A percentile compares a stretch with the other conserved stretches of the same genome.
phyloP scores from a whole-genome alignment of 2,888 invertebrate species.

The Lasioglossum pauxillum region DNA sequence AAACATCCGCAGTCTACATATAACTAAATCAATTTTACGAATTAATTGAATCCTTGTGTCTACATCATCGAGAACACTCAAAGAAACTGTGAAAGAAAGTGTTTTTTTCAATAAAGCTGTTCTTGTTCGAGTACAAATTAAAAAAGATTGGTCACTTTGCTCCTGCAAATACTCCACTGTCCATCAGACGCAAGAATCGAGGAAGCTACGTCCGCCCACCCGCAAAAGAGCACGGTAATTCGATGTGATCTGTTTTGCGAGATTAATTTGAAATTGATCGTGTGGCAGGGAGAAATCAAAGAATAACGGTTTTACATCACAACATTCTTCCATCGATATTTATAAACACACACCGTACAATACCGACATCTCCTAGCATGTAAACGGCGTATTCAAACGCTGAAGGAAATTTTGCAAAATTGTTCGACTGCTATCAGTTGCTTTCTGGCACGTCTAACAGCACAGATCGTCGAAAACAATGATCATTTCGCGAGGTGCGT shows the following conservation, averaged over 20 bases:
- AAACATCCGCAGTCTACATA: too few species aligned
- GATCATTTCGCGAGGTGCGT: conserved; percentile 56
- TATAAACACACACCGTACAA: not conserved
- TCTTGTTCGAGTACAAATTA: too few species aligned
- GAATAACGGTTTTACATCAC: not conserved
- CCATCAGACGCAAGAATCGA: not conserved
- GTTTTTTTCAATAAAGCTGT: too few species aligned
- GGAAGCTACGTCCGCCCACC: too few species aligned
- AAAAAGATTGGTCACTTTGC: not conserved
- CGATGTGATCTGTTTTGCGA: too few species aligned
- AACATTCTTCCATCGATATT: not conserved
- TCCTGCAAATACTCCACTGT: too few species aligned
- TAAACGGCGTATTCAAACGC: not conserved
- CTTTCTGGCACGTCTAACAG: not conserved
- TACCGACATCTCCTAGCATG: not conserved
- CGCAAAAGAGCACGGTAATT: too few species aligned
- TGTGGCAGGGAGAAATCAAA: not conserved
- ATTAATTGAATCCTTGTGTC: too few species aligned
- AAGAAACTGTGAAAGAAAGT: too few species aligned
- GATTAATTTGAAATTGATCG: not conserved
- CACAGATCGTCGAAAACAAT: not conserved
- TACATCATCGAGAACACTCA: too few species aligned
- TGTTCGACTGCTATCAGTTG: not conserved
- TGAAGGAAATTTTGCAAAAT: not conserved
- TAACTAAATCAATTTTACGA: too few species aligned